Evolutionary conservation across 64 coral and sea anemone species (phyloP).

Genomic region (Porites australiensis): DNA sequence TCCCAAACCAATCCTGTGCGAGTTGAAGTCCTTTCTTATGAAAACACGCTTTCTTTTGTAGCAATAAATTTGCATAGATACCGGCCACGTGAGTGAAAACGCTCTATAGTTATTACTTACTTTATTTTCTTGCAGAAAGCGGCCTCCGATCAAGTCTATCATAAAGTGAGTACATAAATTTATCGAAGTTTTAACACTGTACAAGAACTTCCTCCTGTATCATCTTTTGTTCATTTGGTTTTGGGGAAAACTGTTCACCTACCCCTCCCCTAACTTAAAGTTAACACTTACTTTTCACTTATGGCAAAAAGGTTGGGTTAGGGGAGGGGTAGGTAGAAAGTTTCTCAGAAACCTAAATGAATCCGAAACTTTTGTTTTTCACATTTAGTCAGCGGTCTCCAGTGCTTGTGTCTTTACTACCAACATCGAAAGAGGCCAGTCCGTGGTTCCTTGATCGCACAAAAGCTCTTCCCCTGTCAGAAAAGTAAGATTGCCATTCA

Average conservation of each 20-base stretch:
- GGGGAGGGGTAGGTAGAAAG: too few species aligned
- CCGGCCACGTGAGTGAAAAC: too few species aligned
- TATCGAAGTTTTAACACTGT: too few species aligned
- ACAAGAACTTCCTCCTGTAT: background rate
- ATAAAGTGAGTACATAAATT: constrained; percentile 84
- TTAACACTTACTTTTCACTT: too few species aligned
- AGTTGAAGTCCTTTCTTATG: too few species aligned
- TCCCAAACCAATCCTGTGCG: too few species aligned
- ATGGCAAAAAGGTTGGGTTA: too few species aligned
- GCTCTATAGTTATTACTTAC: background rate
- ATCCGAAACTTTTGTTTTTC: background rate
- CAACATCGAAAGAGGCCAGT: constrained; percentile 90
- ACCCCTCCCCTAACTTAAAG: too few species aligned
- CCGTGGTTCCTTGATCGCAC: constrained; percentile 87
- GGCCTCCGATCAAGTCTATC: constrained; percentile 95
- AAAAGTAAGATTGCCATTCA: constrained; percentile 61
- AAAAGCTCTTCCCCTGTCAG: constrained; percentile 77
- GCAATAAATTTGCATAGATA: background rate
- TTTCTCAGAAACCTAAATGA: too few species aligned
- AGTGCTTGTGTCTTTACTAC: constrained; percentile 88
- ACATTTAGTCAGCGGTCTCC: constrained; percentile 88
- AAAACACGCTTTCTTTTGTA: too few species aligned
- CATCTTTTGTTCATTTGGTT: too few species aligned
- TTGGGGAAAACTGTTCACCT: too few species aligned
- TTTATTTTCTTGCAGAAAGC: constrained; percentile 67